phyloP scores from a whole-genome alignment of 2,888 invertebrate species.

The Eilema sororculum region DNA sequence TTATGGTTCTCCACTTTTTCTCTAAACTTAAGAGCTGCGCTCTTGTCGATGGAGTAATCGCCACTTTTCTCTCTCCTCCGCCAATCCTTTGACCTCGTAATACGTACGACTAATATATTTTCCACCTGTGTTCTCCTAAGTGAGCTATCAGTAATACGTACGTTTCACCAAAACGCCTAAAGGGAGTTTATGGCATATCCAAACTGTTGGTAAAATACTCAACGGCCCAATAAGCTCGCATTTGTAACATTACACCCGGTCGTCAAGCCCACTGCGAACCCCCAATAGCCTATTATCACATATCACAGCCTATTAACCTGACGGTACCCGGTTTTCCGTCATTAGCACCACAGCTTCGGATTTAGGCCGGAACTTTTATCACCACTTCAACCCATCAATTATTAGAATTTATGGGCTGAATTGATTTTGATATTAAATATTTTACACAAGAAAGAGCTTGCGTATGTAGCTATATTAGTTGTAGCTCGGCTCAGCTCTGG shows the following conservation, averaged over 20 bases:
- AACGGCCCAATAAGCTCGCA: neutral
- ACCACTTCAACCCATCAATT: neutral
- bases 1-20: too few species aligned
- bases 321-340: neutral
- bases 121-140: neutral
- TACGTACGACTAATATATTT: too few species aligned
- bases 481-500: too few species aligned
- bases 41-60: too few species aligned
- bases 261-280: neutral
- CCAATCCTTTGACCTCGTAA: too few species aligned
- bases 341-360: neutral
- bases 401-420: neutral
- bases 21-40: too few species aligned
- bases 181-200: neutral
- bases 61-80: too few species aligned
- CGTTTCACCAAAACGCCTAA: neutral
- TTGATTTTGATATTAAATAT: neutral
- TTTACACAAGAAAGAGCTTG: neutral
- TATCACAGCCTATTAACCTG: constrained; percentile 4
- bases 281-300: constrained; percentile 3
- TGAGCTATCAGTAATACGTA: neutral
- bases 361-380: neutral
- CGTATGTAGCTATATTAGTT: neutral
- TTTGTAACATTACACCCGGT: neutral
- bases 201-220: neutral